Evolutionary conservation across 2,888 invertebrate genomes (phyloP).

Genomic region (Aethes cnicana): DNA sequence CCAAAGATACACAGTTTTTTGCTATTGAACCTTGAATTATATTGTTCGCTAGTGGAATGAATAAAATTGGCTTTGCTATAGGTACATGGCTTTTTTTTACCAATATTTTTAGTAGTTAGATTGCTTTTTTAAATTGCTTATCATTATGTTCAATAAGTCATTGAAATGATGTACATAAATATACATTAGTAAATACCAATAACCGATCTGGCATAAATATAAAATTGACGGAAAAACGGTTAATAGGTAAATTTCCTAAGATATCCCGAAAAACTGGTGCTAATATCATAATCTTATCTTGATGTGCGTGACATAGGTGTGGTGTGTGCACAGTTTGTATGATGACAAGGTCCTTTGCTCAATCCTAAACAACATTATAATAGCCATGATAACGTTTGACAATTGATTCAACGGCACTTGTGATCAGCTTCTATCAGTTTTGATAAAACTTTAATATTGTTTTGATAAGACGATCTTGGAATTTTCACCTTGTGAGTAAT

Average conservation of each 20-base stretch:
- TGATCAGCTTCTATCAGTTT: not conserved
- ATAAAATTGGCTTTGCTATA: too few species aligned
- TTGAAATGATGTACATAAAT: too few species aligned
- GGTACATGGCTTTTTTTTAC: too few species aligned
- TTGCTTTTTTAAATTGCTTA: too few species aligned
- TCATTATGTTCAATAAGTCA: too few species aligned
- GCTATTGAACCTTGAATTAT: too few species aligned
- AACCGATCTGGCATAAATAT: too few species aligned
- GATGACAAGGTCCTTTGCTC: not conserved
- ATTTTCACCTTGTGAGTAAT: not conserved
- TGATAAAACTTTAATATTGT: not conserved
- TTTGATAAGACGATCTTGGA: not conserved
- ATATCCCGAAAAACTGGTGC: not conserved
- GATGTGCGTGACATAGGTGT: not conserved
- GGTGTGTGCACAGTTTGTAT: not conserved
- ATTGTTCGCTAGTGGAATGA: too few species aligned
- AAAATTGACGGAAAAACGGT: too few species aligned
- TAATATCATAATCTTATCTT: constrained; percentile 8
- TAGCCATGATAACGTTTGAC: not conserved
- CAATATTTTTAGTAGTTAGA: too few species aligned
- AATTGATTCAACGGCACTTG: not conserved
- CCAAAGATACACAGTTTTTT: constrained; percentile 26
- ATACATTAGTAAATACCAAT: too few species aligned
- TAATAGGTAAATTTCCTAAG: too few species aligned
- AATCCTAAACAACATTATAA: constrained; percentile 2